Evolutionary conservation across 1,140 invertebrate genomes (phyloP), one percentile per base, ranked within the genome.

Genomic region (Trialeurodes vaporariorum): DNA sequence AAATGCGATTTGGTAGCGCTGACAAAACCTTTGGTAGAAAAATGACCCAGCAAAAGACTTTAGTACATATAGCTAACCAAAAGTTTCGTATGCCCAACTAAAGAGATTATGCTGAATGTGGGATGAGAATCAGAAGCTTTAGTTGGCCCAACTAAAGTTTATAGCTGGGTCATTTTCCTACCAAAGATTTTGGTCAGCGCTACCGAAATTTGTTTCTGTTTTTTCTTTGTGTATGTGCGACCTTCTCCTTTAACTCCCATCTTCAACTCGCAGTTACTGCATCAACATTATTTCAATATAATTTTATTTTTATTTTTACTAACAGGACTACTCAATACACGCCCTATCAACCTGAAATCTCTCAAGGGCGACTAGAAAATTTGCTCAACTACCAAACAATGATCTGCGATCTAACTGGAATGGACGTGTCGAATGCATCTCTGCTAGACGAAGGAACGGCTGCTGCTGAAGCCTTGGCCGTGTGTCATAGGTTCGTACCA

Each of bases 371-470:
- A 67, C 79, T 99, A 22, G 96, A 99, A 78, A 88, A 93, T 72
- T 80, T 99, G 0, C 81, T 99, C 0, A 99, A 99, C 78, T 99
- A 96, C 76, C 98, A 99, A 81, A 99, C 98, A 0, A 89, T 99
- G 87, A 87, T 99, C 11, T 87, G 88, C 62, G 96, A 99, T 74
- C 78, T 99, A 63, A 99, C 96, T 0, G 94, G 93, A 1, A 81
- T 98, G 72, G 90, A 94, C 74, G 89, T 98, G 26, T 92, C 96
- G 2, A 98, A 98, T 78, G 96, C 96, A 1, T 98, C 95, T 21
- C 81, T 99, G 0, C 76, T 98, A 49, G 97, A 99, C 76, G 98
- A 99, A 81, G 94, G 93, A 11, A 98, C 97, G 0, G 94, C 97
- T 5, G 96, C 95, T 25, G 96, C 96, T 1, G 98, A 99, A 82